Conservation (phyloP, 1,140 invertebrate genomes). For the Cydia strobilella region DNA sequence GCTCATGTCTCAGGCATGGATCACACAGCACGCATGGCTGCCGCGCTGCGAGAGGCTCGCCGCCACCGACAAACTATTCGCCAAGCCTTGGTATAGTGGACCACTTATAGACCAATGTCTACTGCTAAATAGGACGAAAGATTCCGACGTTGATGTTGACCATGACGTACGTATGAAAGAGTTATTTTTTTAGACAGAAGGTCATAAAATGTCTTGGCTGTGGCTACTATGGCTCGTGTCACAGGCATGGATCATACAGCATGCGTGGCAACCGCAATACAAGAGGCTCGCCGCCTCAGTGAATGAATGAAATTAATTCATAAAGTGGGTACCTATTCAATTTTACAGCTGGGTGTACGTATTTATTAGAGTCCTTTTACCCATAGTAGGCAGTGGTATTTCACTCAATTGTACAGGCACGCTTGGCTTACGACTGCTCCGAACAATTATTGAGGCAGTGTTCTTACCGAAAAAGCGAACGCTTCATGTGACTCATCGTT, state of each 20-base stretch:
- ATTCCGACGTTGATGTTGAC: conserved; percentile 95
- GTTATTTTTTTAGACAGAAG: too few relatives aligned
- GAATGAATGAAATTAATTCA: too few relatives aligned
- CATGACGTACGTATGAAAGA: conserved; percentile 83
- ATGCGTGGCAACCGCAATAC: conserved; percentile 97
- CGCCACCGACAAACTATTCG: conserved; percentile 96
- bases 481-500: too few relatives aligned
- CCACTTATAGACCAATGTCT: conserved; percentile 96
- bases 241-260: conserved; percentile 96
- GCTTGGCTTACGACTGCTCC: too few relatives aligned
- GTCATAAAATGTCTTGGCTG: conserved; percentile 89
- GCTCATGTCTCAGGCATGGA: conserved; percentile 96
- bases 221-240: conserved; percentile 96
- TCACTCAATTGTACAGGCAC: too few relatives aligned
- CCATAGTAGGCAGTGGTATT: too few relatives aligned
- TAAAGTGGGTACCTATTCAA: too few relatives aligned
- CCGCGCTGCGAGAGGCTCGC: conserved; percentile 97
- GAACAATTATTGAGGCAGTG: too few relatives aligned
- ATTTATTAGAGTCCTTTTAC: too few relatives aligned
- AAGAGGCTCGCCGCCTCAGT: conserved; percentile 95
- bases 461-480: too few relatives aligned
- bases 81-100: conserved; percentile 95
- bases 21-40: conserved; percentile 96
- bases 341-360: too few relatives aligned
- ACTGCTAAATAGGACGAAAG: conserved; percentile 93